phyloP scores from a whole-genome alignment of 1,140 invertebrate species.

The Drosophila triauraria region DNA sequence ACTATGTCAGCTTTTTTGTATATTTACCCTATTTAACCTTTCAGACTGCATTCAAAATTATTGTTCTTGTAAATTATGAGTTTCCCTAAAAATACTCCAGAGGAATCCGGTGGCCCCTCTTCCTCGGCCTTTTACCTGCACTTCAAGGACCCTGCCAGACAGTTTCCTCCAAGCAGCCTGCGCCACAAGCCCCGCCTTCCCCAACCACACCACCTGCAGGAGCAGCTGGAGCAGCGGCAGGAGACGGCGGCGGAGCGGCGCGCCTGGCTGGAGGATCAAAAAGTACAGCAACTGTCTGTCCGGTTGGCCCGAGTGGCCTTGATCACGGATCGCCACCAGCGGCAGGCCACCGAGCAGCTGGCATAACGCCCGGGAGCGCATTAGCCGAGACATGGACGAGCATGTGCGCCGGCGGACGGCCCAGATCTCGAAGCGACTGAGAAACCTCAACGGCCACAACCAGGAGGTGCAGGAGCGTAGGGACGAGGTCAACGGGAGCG shows the following conservation, averaged over 20 bases:
- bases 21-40: background rate
- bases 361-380: background rate
- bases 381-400: conserved; percentile 38
- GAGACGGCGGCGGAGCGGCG: conserved; percentile 23
- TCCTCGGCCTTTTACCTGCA: conserved; percentile 34
- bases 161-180: conserved; percentile 17
- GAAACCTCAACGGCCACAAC: conserved; percentile 28
- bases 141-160: conserved; percentile 13
- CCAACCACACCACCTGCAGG: background rate
- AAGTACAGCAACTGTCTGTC: conserved; percentile 2
- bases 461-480: conserved; percentile 14
- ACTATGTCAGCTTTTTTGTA: background rate
- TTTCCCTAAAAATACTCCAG: background rate
- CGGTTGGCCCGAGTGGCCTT: conserved; percentile 11
- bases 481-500: conserved; percentile 24
- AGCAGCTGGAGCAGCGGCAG: conserved; percentile 1
- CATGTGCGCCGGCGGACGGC: conserved; percentile 23
- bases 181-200: background rate
- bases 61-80: conserved; percentile 20
- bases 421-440: conserved; percentile 3
- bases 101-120: background rate
- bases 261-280: background rate
- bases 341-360: background rate
- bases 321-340: background rate
- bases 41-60: conserved; percentile 2